Conservation (phyloP, 2,888 invertebrate species). For the Ryuthela nishihirai region DNA sequence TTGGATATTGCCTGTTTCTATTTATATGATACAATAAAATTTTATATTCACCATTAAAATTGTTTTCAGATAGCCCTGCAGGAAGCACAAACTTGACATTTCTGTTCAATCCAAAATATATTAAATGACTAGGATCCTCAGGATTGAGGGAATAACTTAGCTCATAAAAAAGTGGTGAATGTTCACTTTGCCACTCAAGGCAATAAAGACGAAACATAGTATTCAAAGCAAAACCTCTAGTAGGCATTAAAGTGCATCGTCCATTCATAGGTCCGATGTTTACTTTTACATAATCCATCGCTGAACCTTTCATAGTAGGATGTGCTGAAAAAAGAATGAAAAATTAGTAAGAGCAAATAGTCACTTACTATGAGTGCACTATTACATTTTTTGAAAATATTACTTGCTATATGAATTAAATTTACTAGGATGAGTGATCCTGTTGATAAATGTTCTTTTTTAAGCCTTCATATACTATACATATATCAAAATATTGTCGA, state of each 20-base stretch:
- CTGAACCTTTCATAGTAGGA: slow-evolving; percentile 40
- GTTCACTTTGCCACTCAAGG: slow-evolving; percentile 48
- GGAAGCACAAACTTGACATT: slow-evolving; percentile 47
- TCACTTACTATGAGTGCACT: no score
- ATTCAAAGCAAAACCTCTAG: slow-evolving; percentile 44
- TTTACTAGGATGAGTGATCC: no score
- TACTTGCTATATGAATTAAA: no score
- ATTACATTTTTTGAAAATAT: no score
- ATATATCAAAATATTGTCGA: no score
- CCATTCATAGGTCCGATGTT: slow-evolving; percentile 47
- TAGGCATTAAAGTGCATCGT: slow-evolving; percentile 45
- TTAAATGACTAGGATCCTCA: slow-evolving; percentile 34
- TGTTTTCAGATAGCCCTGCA: slow-evolving; percentile 34
- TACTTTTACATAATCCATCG: slow-evolving; percentile 45
- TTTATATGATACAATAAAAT: neutral
- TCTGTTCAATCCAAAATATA: slow-evolving; percentile 46
- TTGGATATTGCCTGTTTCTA: no score
- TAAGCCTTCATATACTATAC: no score
- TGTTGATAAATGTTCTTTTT: no score
- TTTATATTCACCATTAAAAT: slow-evolving; percentile 29
- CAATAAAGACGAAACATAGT: slow-evolving; percentile 48
- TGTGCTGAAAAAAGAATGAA: slow-evolving; percentile 1
- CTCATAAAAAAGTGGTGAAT: slow-evolving; percentile 47
- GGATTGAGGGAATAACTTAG: slow-evolving; percentile 45
- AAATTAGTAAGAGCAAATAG: no score